phyloP scores from a whole-genome alignment of 2,113 vertebrate genomes.

The Formicarius rufipectus region DNA sequence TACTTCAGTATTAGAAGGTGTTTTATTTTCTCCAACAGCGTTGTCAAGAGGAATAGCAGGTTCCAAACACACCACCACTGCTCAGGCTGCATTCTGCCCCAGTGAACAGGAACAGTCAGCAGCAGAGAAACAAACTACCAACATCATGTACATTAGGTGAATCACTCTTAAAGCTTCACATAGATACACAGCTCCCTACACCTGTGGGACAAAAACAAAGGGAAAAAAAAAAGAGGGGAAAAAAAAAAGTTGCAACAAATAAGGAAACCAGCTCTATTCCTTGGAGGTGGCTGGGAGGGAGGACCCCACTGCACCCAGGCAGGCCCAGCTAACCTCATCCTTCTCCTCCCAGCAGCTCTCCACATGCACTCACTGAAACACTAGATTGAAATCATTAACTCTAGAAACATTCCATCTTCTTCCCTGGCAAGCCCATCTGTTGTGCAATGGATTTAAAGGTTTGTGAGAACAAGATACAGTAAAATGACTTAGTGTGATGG shows the following conservation, averaged over 20 bases:
- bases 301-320: not conserved
- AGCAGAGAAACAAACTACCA: not conserved
- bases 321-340: rapidly evolving
- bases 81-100: not conserved
- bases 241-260: too few relatives aligned
- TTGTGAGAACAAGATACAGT: not conserved
- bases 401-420: not conserved
- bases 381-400: not conserved
- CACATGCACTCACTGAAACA: not conserved
- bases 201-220: not conserved
- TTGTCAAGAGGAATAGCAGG: not conserved
- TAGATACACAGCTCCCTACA: not conserved
- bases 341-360: not conserved
- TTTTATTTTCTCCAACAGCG: not conserved
- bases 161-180: not conserved
- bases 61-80: not conserved
- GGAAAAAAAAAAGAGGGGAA: too few relatives aligned
- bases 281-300: too few relatives aligned
- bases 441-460: not conserved
- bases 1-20: not conserved
- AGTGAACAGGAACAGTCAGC: not conserved
- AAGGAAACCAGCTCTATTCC: too few relatives aligned
- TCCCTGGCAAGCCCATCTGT: not conserved
- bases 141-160: not conserved
- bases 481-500: not conserved